These are phyloP conservation scores for Pachycephus smyrnensis DNA, from an alignment of 2,888 invertebrate species.

Conservation along the genomic window DNA sequence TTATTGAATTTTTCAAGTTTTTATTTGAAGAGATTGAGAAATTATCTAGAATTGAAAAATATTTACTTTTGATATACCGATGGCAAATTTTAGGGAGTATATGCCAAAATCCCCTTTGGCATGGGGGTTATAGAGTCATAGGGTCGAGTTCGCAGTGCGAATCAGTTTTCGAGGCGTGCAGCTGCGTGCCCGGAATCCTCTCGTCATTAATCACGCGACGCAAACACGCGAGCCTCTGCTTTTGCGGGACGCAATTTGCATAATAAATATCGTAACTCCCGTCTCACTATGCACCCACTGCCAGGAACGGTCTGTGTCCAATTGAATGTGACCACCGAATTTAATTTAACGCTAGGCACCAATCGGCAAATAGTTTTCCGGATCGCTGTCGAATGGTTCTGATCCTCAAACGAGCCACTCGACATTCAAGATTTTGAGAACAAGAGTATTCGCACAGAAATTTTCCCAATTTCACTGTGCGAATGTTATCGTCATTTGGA, in stretches of 20 bases:
- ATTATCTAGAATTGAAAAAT: background rate
- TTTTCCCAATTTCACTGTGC: background rate
- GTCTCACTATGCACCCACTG: background rate
- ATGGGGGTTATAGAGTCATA: background rate
- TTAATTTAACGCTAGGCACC: constrained; percentile 28
- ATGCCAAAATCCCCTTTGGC: background rate
- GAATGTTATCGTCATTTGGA: too few relatives aligned
- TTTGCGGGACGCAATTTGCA: background rate
- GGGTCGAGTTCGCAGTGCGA: background rate
- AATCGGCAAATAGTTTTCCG: constrained; percentile 42
- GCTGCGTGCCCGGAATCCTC: background rate
- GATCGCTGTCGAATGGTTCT: constrained; percentile 41
- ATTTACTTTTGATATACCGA: background rate
- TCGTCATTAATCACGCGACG: background rate
- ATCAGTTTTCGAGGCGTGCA: background rate
- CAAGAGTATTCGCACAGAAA: background rate
- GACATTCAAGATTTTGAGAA: background rate
- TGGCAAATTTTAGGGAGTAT: background rate
- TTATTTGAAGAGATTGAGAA: background rate
- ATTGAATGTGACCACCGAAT: background rate
- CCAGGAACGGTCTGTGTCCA: background rate
- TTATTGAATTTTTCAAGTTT: background rate
- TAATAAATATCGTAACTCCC: background rate
- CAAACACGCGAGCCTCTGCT: background rate
- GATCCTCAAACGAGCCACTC: constrained; percentile 11